Evolutionary conservation across 2,797 vertebrate genomes (phyloP), one percentile per base, ranked within the genome.

Genomic region (Microhierax caerulescens): DNA sequence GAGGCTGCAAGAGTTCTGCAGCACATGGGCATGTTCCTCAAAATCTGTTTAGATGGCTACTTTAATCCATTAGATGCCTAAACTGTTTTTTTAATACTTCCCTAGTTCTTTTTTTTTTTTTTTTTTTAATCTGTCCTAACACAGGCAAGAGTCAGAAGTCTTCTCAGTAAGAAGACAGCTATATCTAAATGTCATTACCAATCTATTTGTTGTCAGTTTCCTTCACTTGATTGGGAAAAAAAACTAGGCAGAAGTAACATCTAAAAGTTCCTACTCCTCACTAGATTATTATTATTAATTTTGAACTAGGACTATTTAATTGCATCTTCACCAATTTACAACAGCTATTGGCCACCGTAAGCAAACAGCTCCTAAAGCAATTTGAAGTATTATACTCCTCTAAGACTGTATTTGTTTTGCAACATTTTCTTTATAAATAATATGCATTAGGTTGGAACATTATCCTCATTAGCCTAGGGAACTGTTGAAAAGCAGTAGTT

Each of bases 401-500:
- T 83, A 92, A 91, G 77, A 41, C 41, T 47, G 14, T 34, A 91
- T 80, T 95, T 94, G 90, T 82, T 97, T 93, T 51, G 60, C 78
- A 56, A 16, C 8, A 8, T 82, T 93, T 93, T 93, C 93, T 92
- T 86, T 85, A 76, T 84, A 88, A 93, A 90, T 85, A 95, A 86
- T 64, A 84, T 3, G 59, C 45, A 63, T 93, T 81, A 93, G 73
- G 39, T 94, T 85, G 86, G 89, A 88, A 94, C 77, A 73, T 94
- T 85, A 90, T 84, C 86, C 80, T 87, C 87, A 81, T 94, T 94
- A 91, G 89, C 93, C 93, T 88, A 47, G 84, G 72, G 86, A 64
- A 88, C 93, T 61, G 92, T 27, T 72, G 95, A 87, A 88, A 92
- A 96, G 90, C 84, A 77, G 92, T 28, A 59, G 84, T 63, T 91